Conservation (phyloP, 92 coral and sea anemone genomes). For the Heliopora coerulea region DNA sequence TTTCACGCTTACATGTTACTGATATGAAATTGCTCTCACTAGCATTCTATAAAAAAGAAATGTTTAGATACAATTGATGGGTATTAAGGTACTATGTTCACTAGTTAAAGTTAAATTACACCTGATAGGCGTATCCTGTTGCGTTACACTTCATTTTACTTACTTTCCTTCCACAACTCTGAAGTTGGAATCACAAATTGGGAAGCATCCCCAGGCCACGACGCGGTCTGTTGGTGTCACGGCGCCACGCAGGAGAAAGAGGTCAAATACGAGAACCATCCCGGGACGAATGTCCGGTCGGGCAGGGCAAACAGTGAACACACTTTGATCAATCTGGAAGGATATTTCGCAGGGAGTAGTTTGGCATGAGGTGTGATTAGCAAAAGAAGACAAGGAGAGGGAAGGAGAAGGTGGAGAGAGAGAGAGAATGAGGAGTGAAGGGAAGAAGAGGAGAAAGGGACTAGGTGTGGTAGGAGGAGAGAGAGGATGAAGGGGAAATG, state of each 20-base stretch:
- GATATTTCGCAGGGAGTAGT: neutral
- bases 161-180: conserved; percentile 97
- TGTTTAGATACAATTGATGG: too few relatives aligned
- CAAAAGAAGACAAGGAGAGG: neutral
- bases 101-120: too few relatives aligned
- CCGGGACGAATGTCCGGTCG: conserved; percentile 98
- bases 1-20: too few relatives aligned
- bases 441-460: neutral
- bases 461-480: neutral
- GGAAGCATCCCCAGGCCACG: conserved; percentile 98
- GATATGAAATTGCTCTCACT: too few relatives aligned
- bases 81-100: too few relatives aligned
- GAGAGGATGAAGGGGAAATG: neutral
- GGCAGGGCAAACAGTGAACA: conserved; percentile 97
- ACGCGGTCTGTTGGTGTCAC: conserved; percentile 98
- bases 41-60: too few relatives aligned
- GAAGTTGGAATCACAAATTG: conserved; percentile 93
- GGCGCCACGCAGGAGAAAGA: conserved; percentile 89
- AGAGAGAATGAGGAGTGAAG: neutral
- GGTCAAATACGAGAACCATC: conserved; percentile 92
- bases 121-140: too few relatives aligned
- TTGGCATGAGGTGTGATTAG: too few relatives aligned
- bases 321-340: conserved; percentile 95
- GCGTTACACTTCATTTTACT: conserved; percentile 17
- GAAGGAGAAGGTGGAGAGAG: neutral